These are phyloP conservation scores for Cyphomyrmex costatus DNA, from an alignment of 1,140 invertebrate species.

Conservation along the genomic window DNA sequence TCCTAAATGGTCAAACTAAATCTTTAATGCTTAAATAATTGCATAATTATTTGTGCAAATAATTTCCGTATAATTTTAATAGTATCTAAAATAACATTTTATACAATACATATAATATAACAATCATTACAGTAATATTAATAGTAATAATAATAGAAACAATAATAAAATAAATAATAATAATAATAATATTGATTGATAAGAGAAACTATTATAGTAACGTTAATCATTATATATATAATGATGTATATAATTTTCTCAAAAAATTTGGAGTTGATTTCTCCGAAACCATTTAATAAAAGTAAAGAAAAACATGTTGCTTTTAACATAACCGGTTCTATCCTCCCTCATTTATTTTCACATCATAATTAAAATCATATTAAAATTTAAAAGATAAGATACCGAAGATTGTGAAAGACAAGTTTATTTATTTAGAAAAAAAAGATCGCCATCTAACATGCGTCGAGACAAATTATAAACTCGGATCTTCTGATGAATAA, in stretches of 20 bases:
- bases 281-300: not conserved
- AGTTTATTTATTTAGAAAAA: constrained; percentile 2
- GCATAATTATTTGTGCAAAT: too few species aligned
- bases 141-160: not conserved
- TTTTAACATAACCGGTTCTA: not conserved
- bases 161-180: not conserved
- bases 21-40: too few species aligned
- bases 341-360: not conserved
- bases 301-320: not conserved
- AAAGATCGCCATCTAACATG: not conserved
- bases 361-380: not conserved
- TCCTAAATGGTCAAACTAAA: too few species aligned
- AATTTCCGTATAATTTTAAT: too few species aligned
- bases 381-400: not conserved
- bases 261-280: not conserved
- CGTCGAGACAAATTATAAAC: not conserved
- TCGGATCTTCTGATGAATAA: not conserved
- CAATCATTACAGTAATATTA: not conserved
- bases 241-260: not conserved
- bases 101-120: not conserved
- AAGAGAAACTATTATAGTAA: not conserved
- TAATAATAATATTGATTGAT: not conserved
- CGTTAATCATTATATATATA: too few species aligned
- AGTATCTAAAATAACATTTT: too few species aligned
- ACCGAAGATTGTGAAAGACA: not conserved